phyloP scores from a whole-genome alignment of 2,113 vertebrate species.

The Corythoichthys haematopterus region DNA sequence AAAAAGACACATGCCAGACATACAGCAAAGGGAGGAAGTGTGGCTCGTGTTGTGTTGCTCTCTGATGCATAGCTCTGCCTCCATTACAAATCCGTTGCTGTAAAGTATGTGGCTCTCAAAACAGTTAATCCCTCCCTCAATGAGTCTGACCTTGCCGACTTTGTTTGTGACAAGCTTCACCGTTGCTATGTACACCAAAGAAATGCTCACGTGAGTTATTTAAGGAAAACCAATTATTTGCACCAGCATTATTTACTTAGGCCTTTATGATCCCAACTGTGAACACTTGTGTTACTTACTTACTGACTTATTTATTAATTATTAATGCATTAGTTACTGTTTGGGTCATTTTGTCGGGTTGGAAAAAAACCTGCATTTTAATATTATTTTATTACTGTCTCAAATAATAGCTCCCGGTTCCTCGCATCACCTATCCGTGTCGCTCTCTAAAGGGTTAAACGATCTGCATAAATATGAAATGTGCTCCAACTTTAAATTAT shows the following conservation, averaged over 20 bases:
- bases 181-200: slow-evolving; percentile 54
- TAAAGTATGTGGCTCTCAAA: slow-evolving; percentile 57
- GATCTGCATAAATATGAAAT: too few species aligned
- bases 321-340: neutral
- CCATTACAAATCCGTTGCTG: slow-evolving; percentile 28
- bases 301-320: too few species aligned
- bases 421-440: too few species aligned
- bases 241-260: slow-evolving; percentile 1
- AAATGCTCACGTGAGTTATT: slow-evolving; percentile 60
- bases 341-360: neutral
- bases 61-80: slow-evolving; percentile 8
- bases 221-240: slow-evolving; percentile 24
- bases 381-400: too few species aligned
- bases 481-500: too few species aligned
- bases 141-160: slow-evolving; percentile 58
- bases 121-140: slow-evolving; percentile 57
- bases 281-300: neutral
- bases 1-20: neutral
- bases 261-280: slow-evolving; percentile 8
- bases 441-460: too few species aligned
- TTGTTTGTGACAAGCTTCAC: slow-evolving; percentile 46
- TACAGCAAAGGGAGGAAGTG: neutral
- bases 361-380: neutral
- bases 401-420: too few species aligned
- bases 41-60: slow-evolving; percentile 1